These are phyloP conservation scores for Lordiphosa clarofinis DNA, from an alignment of 1,140 invertebrate species.

Conservation along the genomic window DNA sequence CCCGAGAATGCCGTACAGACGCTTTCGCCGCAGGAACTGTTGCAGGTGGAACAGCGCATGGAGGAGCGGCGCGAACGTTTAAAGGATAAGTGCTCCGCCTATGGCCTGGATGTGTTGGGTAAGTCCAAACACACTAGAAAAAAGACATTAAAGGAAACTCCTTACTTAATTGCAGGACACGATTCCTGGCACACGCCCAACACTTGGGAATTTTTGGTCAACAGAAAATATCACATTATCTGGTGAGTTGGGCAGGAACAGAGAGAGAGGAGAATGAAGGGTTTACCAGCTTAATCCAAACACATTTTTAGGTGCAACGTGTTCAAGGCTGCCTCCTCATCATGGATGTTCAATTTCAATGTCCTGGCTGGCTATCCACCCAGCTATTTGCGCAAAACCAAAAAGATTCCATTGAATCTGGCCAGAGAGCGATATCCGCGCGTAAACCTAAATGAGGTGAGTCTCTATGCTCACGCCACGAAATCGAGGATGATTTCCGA, in stretches of 20 bases:
- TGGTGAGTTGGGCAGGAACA: conserved; percentile 80
- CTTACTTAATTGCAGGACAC: conserved; percentile 80
- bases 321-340: conserved; percentile 92
- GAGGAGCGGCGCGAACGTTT: conserved; percentile 80
- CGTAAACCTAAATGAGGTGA: conserved; percentile 84
- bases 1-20: conserved; percentile 74
- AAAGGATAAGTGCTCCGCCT: conserved; percentile 80
- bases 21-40: conserved; percentile 70
- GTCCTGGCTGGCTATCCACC: conserved; percentile 89
- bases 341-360: conserved; percentile 95
- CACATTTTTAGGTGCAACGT: conserved; percentile 84
- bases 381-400: conserved; percentile 87
- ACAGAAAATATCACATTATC: conserved; percentile 88
- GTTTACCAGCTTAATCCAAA: neutral
- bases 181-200: conserved; percentile 86
- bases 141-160: neutral
- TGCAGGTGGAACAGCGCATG: conserved; percentile 81
- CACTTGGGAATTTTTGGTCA: conserved; percentile 91
- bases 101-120: conserved; percentile 81
- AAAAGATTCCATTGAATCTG: conserved; percentile 87
- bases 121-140: conserved; percentile 8
- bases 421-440: conserved; percentile 89
- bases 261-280: neutral
- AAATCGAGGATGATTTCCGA: too few relatives aligned
- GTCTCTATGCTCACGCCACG: too few relatives aligned